Evolutionary conservation across 2,113 vertebrate species (phyloP), one percentile per base, ranked within the genome.

Genomic region (Apodemus sylvaticus): DNA sequence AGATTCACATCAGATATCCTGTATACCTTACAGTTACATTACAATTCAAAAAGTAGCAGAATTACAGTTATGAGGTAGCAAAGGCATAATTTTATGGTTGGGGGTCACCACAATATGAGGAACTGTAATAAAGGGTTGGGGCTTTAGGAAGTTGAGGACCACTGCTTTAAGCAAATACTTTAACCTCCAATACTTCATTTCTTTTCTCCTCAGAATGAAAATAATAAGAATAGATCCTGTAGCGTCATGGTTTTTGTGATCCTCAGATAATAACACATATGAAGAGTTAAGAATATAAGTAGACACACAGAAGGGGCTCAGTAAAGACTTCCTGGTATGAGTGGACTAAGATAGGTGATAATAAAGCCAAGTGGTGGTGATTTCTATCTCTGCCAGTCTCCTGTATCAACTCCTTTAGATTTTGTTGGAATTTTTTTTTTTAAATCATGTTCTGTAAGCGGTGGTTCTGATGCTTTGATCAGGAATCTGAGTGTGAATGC

Each of bases 141-240:
- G 22, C 55, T 60, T 39, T 82, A 60, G 19, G 20, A 82, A n/a
- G 55, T 29, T 82, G 79, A 82, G 55, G 60, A 82, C 12, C n/a
- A 26, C 13, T 82, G 7, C 6, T 82, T 82, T 39, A 58, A 60
- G 29, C 29, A 85, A 95, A 42, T 66, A 29, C 4, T 64, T 89
- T 79, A 79, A 19, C 12, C 39, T 22, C 62, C 8, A 16, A 14
- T 36, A 82, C 36, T 39, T 89, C 31, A 22, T 86, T 94, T 39
- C n/a, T 90, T 58, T 60, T 64, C 31, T 85, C 68, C 29, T 90
- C 45, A 88, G 93, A 55, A 87, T 88, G 45, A 39, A 70, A 93
- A 83, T 62, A 81, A 79, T 55, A 91, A 36, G 31, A 70, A 60
- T 53, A 86, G 13, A 45, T 94, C 66, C 70, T 55, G 0, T 24